A percentile compares a stretch with the other conserved stretches of the same genome.
Conservation (phyloP, 1,140 invertebrate genomes). For the Palaemon carinicauda region DNA sequence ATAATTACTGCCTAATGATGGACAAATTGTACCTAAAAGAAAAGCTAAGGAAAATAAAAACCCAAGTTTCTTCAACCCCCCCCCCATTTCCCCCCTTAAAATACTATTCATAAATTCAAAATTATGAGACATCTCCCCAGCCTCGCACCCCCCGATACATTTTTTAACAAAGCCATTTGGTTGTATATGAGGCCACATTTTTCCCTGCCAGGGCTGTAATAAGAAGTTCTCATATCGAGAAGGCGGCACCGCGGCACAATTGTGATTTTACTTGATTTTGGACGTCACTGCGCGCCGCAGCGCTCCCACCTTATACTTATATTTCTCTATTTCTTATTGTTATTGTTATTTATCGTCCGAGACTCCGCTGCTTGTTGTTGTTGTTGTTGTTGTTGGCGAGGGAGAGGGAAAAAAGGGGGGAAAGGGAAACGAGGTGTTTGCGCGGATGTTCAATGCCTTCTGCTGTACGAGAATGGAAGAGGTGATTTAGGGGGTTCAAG, state of each 20-base stretch:
- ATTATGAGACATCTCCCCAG: background rate
- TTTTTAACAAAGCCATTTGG: conserved; percentile 52
- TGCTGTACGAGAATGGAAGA: no score
- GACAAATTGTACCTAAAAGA: no score
- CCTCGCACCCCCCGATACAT: conserved; percentile 2
- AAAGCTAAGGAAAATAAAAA: background rate
- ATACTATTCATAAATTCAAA: conserved; percentile 13
- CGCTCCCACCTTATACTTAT: background rate
- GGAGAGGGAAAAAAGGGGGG: background rate
- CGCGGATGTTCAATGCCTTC: no score
- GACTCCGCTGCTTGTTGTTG: background rate
- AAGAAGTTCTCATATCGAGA: conserved; percentile 44
- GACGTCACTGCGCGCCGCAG: conserved; percentile 11
- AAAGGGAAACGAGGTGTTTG: background rate
- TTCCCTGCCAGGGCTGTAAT: conserved; percentile 40
- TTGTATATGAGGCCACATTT: conserved; percentile 42
- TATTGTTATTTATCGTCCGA: conserved; percentile 44
- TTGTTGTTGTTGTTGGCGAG: background rate
- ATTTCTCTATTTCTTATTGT: conserved; percentile 43
- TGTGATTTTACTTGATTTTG: conserved; percentile 44
- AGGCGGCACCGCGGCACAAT: background rate
- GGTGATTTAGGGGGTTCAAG: no score
- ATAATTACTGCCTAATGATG: no score
- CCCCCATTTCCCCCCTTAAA: background rate
- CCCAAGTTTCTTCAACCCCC: background rate